Percentiles rank a stretch among this genome's conserved stretches.
Conservation (phyloP, 2,113 vertebrate species). For the Mugil cephalus region DNA sequence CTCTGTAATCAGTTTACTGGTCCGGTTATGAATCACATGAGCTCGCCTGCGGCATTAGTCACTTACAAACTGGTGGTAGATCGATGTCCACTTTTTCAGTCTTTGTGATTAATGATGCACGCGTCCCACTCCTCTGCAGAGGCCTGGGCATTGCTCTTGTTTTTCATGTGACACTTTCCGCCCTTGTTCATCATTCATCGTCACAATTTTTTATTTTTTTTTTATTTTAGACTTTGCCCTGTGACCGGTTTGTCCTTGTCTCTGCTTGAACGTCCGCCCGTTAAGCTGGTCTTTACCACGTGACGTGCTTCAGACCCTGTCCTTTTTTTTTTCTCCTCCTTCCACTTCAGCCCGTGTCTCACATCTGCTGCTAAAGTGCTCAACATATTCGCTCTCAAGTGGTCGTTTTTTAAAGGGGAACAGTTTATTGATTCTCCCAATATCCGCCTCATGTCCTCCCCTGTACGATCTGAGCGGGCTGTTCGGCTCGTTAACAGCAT, state of each 20-base stretch:
- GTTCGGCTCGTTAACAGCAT: slow-evolving; percentile 7
- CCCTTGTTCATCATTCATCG: slow-evolving; percentile 38
- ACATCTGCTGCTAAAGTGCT: slow-evolving; percentile 23
- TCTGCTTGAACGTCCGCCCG: background rate
- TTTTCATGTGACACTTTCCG: slow-evolving; percentile 27
- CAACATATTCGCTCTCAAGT: slow-evolving; percentile 4
- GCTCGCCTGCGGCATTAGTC: background rate
- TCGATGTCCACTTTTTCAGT: slow-evolving; percentile 12
- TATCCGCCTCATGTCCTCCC: slow-evolving; percentile 4
- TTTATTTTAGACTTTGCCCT: slow-evolving; percentile 17
- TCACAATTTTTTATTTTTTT: slow-evolving; percentile 3
- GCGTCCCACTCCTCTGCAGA: slow-evolving; percentile 11
- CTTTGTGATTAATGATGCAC: slow-evolving; percentile 22
- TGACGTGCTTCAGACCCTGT: background rate
- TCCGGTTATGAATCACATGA: background rate
- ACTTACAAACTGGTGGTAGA: too few relatives aligned
- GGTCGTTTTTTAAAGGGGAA: slow-evolving; percentile 34
- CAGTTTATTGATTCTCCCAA: slow-evolving; percentile 28
- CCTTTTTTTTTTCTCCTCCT: slow-evolving; percentile 6
- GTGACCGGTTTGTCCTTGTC: slow-evolving; percentile 26
- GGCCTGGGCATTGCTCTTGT: slow-evolving; percentile 19
- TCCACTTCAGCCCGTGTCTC: slow-evolving; percentile 1
- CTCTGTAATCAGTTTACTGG: background rate
- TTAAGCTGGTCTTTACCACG: background rate
- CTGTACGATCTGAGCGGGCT: background rate